phyloP scores from a whole-genome alignment of 2,888 invertebrate species.

The Drosophila lacicola region DNA sequence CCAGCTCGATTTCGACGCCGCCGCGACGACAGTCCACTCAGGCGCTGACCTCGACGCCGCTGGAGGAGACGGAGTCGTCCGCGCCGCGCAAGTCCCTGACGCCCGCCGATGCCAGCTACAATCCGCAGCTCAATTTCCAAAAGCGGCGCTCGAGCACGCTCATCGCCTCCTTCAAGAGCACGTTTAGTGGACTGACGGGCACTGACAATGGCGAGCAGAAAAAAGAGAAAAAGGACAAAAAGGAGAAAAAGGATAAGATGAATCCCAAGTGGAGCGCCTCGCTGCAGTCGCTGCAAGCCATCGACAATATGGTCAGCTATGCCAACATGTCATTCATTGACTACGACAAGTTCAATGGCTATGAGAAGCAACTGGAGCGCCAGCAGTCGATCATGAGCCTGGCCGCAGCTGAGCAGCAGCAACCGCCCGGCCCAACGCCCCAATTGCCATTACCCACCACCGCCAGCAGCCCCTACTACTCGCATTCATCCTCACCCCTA shows the following conservation, averaged over 20 bases:
- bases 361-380: conserved; percentile 84
- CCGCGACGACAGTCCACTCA: conserved; percentile 60
- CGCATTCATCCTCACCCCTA: conserved; percentile 41
- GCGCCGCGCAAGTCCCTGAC: conserved; percentile 63
- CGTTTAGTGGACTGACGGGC: conserved; percentile 61
- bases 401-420: conserved; percentile 54
- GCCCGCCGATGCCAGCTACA: conserved; percentile 48
- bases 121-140: conserved; percentile 82
- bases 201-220: conserved; percentile 24
- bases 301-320: conserved; percentile 87
- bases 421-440: conserved; percentile 24
- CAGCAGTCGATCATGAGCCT: conserved; percentile 81
- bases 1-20: conserved; percentile 55
- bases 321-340: conserved; percentile 87
- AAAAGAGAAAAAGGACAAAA: conserved; percentile 65
- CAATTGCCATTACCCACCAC: conserved; percentile 42
- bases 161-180: conserved; percentile 82
- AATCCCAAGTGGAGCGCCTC: conserved; percentile 86
- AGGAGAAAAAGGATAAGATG: conserved; percentile 77
- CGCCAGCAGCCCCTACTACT: conserved; percentile 10
- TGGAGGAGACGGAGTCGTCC: conserved; percentile 43
- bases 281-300: conserved; percentile 86
- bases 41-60: conserved; percentile 74
- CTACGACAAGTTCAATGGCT: conserved; percentile 86
- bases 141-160: conserved; percentile 82